Evolutionary conservation across 2,888 invertebrate genomes (phyloP), one percentile per base, ranked within the genome.

Genomic region (Thecophora atra): DNA sequence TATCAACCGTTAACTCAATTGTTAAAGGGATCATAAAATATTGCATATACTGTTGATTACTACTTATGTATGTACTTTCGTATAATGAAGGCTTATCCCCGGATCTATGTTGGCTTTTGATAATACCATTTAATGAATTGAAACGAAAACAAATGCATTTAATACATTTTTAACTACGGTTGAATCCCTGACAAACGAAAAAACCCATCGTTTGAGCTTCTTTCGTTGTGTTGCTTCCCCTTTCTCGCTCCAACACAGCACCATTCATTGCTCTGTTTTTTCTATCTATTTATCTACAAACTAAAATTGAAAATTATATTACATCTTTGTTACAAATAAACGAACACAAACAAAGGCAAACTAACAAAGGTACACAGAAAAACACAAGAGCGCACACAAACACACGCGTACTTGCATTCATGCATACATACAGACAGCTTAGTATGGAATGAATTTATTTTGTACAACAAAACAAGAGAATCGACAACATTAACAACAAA

Each of bases 221-320:
- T 47, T n/a, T 58, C 58, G 1, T 19, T 17, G 1, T 28, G 24
- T 15, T 58, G 6, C 58, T 3, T 28, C 26, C 58, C 24, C 58
- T 28, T 28, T 58, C 58, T 58, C 58, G 17, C 28, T 58, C 58
- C 58, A 24, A 19, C 67, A 47, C 60, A 44, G 28, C 47, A n/a
- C n/a, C 24, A 6, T 37, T 24, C 60, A 37, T 8, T 37, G 37
- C 30, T 24, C 60, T 63, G 72, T 66, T 21, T 66, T n/a, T 60
- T 52, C 63, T 69, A 69, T 69, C 60, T 70, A 51, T 70, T 70
- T 68, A 72, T 72, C 71, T 65, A 63, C 64, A 67, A 71, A 74
- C 72, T 72, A 72, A 67, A 72, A 74, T 72, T 72, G 68, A 74
- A 72, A 74, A 70, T 70, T 70, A 72, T 64, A 72, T 72, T 70